phyloP scores from a whole-genome alignment of 1,140 invertebrate species.

The Aphis craccivora region DNA sequence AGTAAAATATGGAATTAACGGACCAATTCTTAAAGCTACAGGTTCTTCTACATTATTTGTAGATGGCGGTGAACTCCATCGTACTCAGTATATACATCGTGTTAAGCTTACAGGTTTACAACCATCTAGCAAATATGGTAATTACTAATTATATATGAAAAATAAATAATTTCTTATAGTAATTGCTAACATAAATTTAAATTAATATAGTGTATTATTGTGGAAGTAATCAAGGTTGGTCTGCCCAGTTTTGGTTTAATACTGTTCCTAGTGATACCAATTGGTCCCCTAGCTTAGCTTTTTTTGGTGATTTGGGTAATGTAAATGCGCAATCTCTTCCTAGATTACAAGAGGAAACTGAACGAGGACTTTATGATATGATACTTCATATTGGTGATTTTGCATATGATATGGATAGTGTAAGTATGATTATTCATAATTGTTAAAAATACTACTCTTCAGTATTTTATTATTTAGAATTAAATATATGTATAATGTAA shows the following conservation, averaged over 20 bases:
- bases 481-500: not conserved
- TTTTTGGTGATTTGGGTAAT: constrained; percentile 93
- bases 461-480: not conserved
- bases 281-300: constrained; percentile 81
- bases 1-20: constrained; percentile 79
- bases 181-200: constrained; percentile 61
- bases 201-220: constrained; percentile 81
- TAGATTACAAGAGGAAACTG: constrained; percentile 81
- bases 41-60: constrained; percentile 76
- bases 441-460: not conserved
- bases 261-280: constrained; percentile 70
- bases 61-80: constrained; percentile 77
- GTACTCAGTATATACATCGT: constrained; percentile 82
- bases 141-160: constrained; percentile 63
- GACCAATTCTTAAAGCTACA: constrained; percentile 66
- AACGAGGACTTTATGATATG: constrained; percentile 82
- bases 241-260: constrained; percentile 77
- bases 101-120: constrained; percentile 70
- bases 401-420: constrained; percentile 92
- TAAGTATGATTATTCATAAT: constrained; percentile 63
- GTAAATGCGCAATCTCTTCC: constrained; percentile 85
- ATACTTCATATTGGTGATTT: constrained; percentile 95
- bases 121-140: constrained; percentile 73
- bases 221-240: constrained; percentile 83
- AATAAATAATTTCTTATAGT: not conserved